Conservation (phyloP, 1,140 invertebrate genomes). For the Chironomus striatipennis region DNA sequence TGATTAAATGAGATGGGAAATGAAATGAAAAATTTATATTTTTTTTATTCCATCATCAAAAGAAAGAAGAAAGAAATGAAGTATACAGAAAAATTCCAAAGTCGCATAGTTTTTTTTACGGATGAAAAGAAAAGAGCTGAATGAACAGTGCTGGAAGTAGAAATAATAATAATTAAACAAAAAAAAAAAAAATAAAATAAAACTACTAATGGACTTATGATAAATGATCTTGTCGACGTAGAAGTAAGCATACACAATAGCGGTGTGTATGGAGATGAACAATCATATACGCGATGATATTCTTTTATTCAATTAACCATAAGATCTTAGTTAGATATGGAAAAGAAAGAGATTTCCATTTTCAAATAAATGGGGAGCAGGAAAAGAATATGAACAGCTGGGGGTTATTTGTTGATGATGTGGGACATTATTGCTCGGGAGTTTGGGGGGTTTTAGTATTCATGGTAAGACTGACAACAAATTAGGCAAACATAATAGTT, state of each 20-base stretch:
- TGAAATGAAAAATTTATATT: background rate
- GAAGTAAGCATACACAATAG: background rate
- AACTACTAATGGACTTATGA: constrained; percentile 2
- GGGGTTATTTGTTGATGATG: no score
- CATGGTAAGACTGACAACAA: no score
- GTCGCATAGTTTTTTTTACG: background rate
- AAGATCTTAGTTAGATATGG: background rate
- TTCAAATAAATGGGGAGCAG: background rate
- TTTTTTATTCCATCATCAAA: no score
- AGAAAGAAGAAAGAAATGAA: no score
- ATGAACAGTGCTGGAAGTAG: background rate
- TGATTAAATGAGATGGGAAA: background rate
- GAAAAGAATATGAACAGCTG: background rate
- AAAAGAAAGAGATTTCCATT: background rate
- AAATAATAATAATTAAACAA: no score
- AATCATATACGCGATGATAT: background rate
- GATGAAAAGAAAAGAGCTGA: background rate
- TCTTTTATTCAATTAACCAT: constrained; percentile 1
- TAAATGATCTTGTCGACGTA: constrained; percentile 12
- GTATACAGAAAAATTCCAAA: background rate
- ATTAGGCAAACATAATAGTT: no score
- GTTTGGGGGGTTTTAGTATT: no score
- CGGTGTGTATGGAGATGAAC: background rate
- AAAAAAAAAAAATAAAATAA: background rate
- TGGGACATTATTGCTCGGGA: no score